Evolutionary conservation across 1,140 invertebrate genomes (phyloP), one percentile per base, ranked within the genome.

Genomic region (Orchesella cincta): DNA sequence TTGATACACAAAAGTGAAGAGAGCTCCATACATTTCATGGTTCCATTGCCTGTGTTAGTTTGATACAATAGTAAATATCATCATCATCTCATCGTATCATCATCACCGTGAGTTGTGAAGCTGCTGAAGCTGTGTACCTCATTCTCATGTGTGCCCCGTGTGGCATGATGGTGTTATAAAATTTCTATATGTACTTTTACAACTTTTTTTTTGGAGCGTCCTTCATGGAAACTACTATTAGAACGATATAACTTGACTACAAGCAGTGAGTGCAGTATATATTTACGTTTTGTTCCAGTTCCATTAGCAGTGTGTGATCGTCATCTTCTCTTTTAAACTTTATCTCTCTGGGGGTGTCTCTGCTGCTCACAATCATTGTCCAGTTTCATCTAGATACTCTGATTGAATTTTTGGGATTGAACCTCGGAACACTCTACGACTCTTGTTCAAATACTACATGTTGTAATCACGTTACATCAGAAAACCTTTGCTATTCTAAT

Each of bases 391-490:
- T 57, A n/a, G 52, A 57, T 57, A 14, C 23, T 18, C 52, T 57
- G 52, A 57, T 57, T 57, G 52, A 57, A 57, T n/a, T 57, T 57
- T 57, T 57, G 52, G 52, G 52, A 57, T 57, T 57, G 8, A 18
- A 8, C 39, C 18, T 46, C 18, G 39, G n/a, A n/a, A n/a, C n/a
- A n/a, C n/a, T n/a, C n/a, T n/a, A n/a, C n/a, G n/a, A n/a, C n/a
- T n/a, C n/a, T n/a, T n/a, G n/a, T n/a, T n/a, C n/a, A n/a, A n/a
- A n/a, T n/a, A n/a, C n/a, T n/a, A n/a, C n/a, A n/a, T n/a, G n/a
- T n/a, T n/a, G n/a, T n/a, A n/a, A n/a, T n/a, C n/a, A n/a, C n/a
- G n/a, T n/a, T n/a, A n/a, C n/a, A n/a, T n/a, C n/a, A n/a, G n/a
- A n/a, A n/a, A n/a, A n/a, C n/a, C n/a, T n/a, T n/a, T n/a, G n/a